Percentiles rank a stretch among this genome's conserved stretches.
Evolutionary conservation across 2,113 vertebrate genomes (phyloP).

Genomic region (Colius striatus): DNA sequence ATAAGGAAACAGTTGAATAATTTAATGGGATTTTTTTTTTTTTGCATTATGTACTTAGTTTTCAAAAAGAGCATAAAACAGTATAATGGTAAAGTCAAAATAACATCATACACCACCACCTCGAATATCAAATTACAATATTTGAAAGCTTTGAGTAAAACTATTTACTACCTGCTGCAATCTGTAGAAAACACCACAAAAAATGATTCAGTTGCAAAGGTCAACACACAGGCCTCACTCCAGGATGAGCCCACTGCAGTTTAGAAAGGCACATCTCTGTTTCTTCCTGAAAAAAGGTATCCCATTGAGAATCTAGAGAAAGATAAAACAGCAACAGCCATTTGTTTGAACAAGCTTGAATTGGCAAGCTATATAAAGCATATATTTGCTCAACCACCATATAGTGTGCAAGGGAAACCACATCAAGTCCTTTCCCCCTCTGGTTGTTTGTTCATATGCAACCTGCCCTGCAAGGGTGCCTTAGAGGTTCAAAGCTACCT

Average conservation of each 20-base stretch:
- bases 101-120: neutral
- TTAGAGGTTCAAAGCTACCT: neutral
- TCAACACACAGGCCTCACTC: neutral
- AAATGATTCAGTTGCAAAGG: slow-evolving; percentile 3
- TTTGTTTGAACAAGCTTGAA: neutral
- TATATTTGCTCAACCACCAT: neutral
- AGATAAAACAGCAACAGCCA: neutral
- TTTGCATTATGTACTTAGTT: neutral
- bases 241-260: neutral
- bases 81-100: neutral
- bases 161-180: slow-evolving; percentile 37
- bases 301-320: neutral
- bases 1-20: slow-evolving; percentile 28
- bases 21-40: neutral
- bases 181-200: slow-evolving; percentile 15
- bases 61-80: neutral
- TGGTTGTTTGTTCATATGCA: no score
- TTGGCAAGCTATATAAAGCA: neutral
- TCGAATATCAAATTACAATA: slow-evolving; percentile 28
- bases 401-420: neutral
- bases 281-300: neutral
- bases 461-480: neutral
- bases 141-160: slow-evolving; percentile 31
- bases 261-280: neutral
- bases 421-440: neutral